phyloP scores from a whole-genome alignment of 2,888 invertebrate species.

The Dynastes tityus region DNA sequence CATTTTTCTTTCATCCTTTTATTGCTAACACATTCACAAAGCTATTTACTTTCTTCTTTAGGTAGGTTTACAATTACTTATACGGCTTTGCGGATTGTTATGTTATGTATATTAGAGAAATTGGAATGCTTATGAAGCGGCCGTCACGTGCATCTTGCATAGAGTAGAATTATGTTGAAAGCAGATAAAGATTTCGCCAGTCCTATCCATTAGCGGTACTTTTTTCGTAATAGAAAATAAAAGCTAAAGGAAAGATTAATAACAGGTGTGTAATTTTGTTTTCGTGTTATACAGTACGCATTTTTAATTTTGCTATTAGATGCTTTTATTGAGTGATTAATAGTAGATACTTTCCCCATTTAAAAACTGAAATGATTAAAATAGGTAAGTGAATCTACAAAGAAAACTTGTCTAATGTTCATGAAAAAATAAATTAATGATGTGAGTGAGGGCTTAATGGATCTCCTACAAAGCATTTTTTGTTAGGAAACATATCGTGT shows the following conservation, averaged over 20 bases:
- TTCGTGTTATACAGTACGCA: no score
- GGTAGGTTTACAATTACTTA: neutral
- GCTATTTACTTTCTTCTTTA: constrained; percentile 22
- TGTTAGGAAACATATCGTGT: no score
- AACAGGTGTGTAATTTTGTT: neutral
- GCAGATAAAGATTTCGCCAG: constrained; percentile 13
- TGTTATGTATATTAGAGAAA: constrained; percentile 28
- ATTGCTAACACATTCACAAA: neutral
- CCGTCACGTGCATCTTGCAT: neutral
- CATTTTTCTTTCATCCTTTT: constrained; percentile 23
- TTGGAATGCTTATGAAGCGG: constrained; percentile 10
- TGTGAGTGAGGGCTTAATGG: no score
- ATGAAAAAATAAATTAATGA: no score
- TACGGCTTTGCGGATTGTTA: neutral
- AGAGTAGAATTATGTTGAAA: constrained; percentile 19
- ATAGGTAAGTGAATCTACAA: no score
- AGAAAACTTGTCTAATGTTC: no score
- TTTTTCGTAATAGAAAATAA: constrained; percentile 17
- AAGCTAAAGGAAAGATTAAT: neutral
- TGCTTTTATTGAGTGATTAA: no score
- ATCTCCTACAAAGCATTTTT: no score
- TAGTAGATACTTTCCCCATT: no score
- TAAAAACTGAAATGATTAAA: no score
- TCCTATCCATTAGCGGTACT: neutral
- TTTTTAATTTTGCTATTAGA: no score